Percentiles rank a stretch among this genome's conserved stretches.
Evolutionary conservation across 2,113 vertebrate genomes (phyloP).

Genomic region (Odontesthes bonariensis): DNA sequence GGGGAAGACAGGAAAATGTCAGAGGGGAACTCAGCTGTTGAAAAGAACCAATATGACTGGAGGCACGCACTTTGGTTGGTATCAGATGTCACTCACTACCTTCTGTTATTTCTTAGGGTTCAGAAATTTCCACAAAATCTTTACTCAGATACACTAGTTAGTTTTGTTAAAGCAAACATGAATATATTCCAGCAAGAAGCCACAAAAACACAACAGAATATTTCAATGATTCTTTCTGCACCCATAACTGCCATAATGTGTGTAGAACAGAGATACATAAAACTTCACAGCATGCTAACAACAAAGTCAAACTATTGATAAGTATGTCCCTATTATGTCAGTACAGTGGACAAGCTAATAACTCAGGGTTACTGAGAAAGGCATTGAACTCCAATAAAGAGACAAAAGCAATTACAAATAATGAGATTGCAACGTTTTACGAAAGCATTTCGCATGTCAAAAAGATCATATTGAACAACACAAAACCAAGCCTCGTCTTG

Average conservation of each 20-base stretch:
- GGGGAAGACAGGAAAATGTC: conserved; percentile 12
- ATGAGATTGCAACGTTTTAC: conserved; percentile 6
- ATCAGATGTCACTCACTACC: conserved; percentile 15
- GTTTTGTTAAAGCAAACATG: not conserved
- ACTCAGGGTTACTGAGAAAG: conserved; percentile 71
- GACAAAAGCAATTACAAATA: conserved; percentile 38
- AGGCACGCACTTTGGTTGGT: conserved; percentile 29
- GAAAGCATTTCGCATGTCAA: not conserved
- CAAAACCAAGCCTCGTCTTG: conserved; percentile 8
- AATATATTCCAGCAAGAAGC: not conserved
- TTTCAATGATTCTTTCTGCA: not conserved
- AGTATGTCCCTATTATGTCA: conserved; percentile 76
- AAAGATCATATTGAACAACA: conserved; percentile 1
- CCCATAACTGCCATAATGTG: not conserved
- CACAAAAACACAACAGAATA: not conserved
- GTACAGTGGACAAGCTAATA: conserved; percentile 63
- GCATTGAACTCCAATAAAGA: conserved; percentile 77
- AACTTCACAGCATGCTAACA: conserved; percentile 22
- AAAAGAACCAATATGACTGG: conserved; percentile 10
- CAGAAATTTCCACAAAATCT: conserved; percentile 7
- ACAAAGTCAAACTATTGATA: conserved; percentile 70
- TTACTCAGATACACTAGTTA: not conserved
- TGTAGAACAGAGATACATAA: not conserved
- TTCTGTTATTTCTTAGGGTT: conserved; percentile 16
- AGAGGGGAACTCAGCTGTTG: conserved; percentile 22